Percentiles rank a stretch among this genome's conserved stretches.
These are phyloP conservation scores for Heliconius eleuchia DNA, from an alignment of 1,140 invertebrate genomes.

Conservation along the genomic window DNA sequence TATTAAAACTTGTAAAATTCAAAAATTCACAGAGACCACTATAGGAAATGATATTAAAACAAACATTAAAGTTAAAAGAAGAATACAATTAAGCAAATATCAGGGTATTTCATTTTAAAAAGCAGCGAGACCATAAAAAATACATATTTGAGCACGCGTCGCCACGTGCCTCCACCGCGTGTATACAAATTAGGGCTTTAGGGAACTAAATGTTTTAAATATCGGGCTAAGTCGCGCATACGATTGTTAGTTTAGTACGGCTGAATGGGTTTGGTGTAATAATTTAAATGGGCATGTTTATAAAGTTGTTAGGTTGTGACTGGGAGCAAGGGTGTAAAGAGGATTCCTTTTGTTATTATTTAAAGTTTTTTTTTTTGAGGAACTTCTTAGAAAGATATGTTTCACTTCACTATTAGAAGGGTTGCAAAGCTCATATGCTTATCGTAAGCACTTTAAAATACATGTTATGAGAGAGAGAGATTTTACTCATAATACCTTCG, in stretches of 20 bases:
- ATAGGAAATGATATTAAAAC: conserved; percentile 14
- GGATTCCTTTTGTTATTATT: neutral
- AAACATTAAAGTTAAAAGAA: conserved; percentile 6
- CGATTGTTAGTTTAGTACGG: conserved; percentile 63
- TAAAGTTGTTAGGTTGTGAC: conserved; percentile 8
- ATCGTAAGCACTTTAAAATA: too few relatives aligned
- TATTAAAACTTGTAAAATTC: neutral
- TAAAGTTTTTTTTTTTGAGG: neutral
- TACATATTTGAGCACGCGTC: conserved; percentile 48
- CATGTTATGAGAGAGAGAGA: too few relatives aligned
- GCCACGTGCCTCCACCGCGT: conserved; percentile 52
- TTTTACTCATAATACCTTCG: too few relatives aligned
- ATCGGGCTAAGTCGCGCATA: conserved; percentile 60
- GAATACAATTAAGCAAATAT: conserved; percentile 20
- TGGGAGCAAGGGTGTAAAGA: neutral
- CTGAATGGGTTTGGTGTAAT: conserved; percentile 44
- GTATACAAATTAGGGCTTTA: conserved; percentile 69
- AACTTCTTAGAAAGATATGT: neutral
- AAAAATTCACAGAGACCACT: neutral
- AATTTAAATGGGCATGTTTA: conserved; percentile 47
- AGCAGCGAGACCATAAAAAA: conserved; percentile 29
- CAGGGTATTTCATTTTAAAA: neutral
- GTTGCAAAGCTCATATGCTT: too few relatives aligned
- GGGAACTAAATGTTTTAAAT: conserved; percentile 50
- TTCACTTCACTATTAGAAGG: too few relatives aligned